Conservation (phyloP, 2,888 invertebrate genomes). For the Luperina testacea region DNA sequence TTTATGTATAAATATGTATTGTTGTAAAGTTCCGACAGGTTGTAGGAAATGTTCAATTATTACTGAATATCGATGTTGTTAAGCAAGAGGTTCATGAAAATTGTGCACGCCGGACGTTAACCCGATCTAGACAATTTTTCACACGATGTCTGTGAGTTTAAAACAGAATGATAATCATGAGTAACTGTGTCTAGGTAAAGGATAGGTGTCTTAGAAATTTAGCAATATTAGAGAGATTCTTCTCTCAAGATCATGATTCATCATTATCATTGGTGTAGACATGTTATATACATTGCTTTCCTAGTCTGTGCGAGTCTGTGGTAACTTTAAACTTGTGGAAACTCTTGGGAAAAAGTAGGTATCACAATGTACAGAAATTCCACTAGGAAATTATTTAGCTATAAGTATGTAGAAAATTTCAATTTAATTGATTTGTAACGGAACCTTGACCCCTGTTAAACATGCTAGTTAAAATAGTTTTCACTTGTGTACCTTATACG, state of each 20-base stretch:
- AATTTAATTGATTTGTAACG: neutral
- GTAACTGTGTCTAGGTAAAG: constrained; percentile 25
- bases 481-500: neutral
- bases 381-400: neutral
- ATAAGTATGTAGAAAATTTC: neutral
- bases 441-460: neutral
- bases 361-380: neutral
- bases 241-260: neutral
- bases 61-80: constrained; percentile 73
- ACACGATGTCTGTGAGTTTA: constrained; percentile 57
- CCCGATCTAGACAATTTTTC: constrained; percentile 70
- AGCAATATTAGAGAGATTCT: neutral
- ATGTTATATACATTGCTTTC: neutral
- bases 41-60: constrained; percentile 76
- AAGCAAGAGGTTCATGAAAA: constrained; percentile 71
- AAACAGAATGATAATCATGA: neutral
- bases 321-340: no score
- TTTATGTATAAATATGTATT: constrained; percentile 57
- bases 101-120: constrained; percentile 67
- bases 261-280: neutral
- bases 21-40: constrained; percentile 48
- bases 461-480: neutral
- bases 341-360: neutral
- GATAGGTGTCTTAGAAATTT: neutral
- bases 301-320: neutral